Evolutionary conservation across 2,797 vertebrate genomes (phyloP), one percentile per base, ranked within the genome.

Genomic region (Bucorvus abyssinicus): DNA sequence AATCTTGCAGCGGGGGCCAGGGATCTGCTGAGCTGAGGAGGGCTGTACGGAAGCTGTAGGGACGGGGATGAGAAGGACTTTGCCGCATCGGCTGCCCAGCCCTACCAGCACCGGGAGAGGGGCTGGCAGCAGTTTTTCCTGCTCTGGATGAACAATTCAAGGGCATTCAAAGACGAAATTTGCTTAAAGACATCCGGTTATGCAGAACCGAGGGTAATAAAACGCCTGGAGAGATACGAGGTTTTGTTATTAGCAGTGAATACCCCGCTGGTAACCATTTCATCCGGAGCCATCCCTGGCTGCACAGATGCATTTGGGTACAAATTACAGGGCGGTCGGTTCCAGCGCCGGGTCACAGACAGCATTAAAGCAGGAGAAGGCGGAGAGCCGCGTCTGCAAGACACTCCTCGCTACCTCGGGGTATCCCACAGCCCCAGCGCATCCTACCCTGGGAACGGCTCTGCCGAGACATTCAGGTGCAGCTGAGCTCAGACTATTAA

Each of bases 131-230:
- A 68, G 95, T 69, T 95, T 90, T 95, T 94, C 95, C 90, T 93
- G 95, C 94, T 95, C 80, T 23, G 22, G 77, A 75, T 34, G 53
- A 75, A 80, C 88, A 56, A 91, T 75, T 32, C 83, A 53, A 87
- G 87, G 50, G 36, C 74, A 87, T 84, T 90, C 84, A 91, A 78
- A 94, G 87, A 75, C 5, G 61, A 24, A 10, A 94, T 93, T 96
- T 94, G 87, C 49, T 40, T 94, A 80, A 83, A 87, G 87, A 45
- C 59, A 94, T 87, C 91, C 32, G 68, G 95, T 91, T 96, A 56
- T 74, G 79, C 84, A 75, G 92, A 64, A 34, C 7, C 1, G 22
- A 79, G 91, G 74, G 73, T 17, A 78, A 42, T 2, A 12, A 84
- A 78, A 29, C 0, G 68, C 94, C 89, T 2, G 75, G n/a, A 49